Conservation (phyloP, 2,888 invertebrate genomes). For the Monoplex corrugatus region DNA sequence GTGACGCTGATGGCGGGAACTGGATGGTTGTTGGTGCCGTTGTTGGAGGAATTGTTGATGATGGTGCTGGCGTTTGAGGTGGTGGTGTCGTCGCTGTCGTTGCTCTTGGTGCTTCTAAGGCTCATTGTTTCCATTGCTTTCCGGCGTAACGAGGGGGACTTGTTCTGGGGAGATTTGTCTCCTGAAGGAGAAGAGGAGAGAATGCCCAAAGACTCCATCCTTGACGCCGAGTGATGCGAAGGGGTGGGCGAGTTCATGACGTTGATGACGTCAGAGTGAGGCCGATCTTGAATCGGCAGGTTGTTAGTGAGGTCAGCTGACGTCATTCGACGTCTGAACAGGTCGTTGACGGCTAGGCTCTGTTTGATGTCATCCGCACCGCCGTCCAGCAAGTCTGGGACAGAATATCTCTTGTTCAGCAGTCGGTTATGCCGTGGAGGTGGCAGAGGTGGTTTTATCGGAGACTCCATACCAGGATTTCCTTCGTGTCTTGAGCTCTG, state of each 20-base stretch:
- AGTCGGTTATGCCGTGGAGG: slow-evolving; percentile 5
- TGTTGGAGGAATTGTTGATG: too few relatives aligned
- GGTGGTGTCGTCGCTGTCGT: slow-evolving; percentile 4
- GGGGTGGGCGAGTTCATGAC: background rate
- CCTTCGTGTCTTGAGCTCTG: too few relatives aligned
- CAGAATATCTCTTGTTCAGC: slow-evolving; percentile 50
- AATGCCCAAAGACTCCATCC: too few relatives aligned
- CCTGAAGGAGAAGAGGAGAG: background rate
- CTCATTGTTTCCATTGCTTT: slow-evolving; percentile 6
- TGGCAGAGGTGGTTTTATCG: slow-evolving; percentile 25
- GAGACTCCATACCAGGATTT: background rate
- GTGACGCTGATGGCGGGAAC: slow-evolving; percentile 28
- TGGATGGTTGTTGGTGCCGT: background rate
- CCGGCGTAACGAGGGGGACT: slow-evolving; percentile 5
- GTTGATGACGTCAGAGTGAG: background rate
- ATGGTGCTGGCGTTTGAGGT: background rate
- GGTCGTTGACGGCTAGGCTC: background rate
- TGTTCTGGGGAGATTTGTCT: background rate
- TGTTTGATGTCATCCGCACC: background rate
- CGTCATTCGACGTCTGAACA: slow-evolving; percentile 44
- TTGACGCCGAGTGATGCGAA: too few relatives aligned
- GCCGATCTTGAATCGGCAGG: background rate
- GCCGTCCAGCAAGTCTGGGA: slow-evolving; percentile 51
- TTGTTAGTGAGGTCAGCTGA: slow-evolving; percentile 42
- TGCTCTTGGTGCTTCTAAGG: background rate